Conservation (phyloP, 1,140 invertebrate species). For the Macrocentrus cingulum region DNA sequence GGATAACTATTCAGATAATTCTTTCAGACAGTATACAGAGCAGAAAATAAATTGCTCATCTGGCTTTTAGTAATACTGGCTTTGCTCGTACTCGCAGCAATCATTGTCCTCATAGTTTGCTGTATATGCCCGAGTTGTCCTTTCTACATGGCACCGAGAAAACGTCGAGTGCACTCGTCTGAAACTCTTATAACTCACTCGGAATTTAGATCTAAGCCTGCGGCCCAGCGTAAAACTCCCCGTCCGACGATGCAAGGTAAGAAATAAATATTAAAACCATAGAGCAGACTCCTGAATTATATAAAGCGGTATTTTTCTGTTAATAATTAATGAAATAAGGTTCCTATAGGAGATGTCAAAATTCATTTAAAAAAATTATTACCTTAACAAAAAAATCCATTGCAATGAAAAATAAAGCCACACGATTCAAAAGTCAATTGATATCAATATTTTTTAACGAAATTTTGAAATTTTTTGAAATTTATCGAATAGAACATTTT, state of each 20-base stretch:
- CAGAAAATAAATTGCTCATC: conserved; percentile 71
- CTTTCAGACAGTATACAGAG: conserved; percentile 69
- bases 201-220: conserved; percentile 46
- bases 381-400: no score
- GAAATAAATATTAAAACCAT: conserved; percentile 13
- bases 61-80: conserved; percentile 77
- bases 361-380: no score
- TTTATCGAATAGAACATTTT: no score
- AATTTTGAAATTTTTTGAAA: no score
- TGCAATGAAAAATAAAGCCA: no score
- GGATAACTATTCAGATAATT: conserved; percentile 25
- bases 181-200: conserved; percentile 68
- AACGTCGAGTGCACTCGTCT: conserved; percentile 72
- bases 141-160: conserved; percentile 75
- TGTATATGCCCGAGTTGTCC: conserved; percentile 81
- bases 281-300: conserved; percentile 11
- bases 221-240: conserved; percentile 43
- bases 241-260: conserved; percentile 39
- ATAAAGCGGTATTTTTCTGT: no score
- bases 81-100: conserved; percentile 70
- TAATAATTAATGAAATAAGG: no score
- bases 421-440: no score
- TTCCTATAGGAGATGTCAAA: no score
- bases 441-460: no score
- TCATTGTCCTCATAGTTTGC: conserved; percentile 73